Base-by-base conservation (phyloP, 1,140 invertebrate species). In the Lethrus apterus region DNA sequence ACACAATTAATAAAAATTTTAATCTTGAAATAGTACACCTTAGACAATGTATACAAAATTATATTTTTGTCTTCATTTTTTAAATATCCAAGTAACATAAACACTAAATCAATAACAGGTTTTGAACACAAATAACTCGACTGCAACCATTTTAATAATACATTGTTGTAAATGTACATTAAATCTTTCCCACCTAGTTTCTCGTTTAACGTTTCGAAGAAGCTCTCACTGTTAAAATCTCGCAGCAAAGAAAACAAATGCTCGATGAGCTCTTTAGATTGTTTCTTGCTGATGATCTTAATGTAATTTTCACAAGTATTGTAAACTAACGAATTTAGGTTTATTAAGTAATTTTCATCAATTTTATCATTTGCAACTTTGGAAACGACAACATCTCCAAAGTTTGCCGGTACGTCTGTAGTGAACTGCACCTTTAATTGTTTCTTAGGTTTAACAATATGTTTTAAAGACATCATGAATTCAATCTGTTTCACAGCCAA, bases 21-120 rank as follows among this genome's bases (percentile, higher is more conserved):
- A 30, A 43, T 30, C 10, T 30, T 10, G 14, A 44, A 41, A 47
- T 45, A 38, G 51, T 49, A 47, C 66, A 76, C 74, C 65, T 72
- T 55, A 30, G 66, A 58, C 9, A 79, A 62, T 1, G 69, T 69
- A 26, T 70, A 57, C 36, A 83, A 64, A 29, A 81, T 65, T 9
- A 56, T 54, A 35, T 70, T 55, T 49, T 75, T 74, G 21, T 75
- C 67, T 2, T 57, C 50, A 14, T 67, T 55, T 32, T 66, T 54
- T 36, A 76, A 57, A 51, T 75, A 70, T 24, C 65, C 70, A 10
- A 79, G 61, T 19, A 82, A 58, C 44, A 68, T 68, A 56, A 83
- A 81, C 45, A 77, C 70, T 11, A 84, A 68, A 54, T 77, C 70
- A 4, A 82, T 60, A 2, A 77, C 52, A 42, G 60, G 52, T 30